Evolutionary conservation across 2,113 vertebrate genomes (phyloP).

Genomic region (Zosterops borbonicus): DNA sequence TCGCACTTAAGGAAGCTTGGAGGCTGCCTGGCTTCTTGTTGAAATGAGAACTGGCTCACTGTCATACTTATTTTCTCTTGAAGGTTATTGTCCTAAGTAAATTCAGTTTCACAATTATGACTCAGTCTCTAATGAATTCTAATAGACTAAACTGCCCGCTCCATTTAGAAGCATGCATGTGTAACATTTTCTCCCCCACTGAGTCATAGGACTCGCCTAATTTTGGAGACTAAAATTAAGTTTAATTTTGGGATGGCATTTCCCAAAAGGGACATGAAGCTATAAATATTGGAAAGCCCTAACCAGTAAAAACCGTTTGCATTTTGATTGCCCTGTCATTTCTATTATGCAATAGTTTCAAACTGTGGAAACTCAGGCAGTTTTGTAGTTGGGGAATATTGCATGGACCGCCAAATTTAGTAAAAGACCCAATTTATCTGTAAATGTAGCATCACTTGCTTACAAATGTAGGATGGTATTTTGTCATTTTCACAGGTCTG

Average conservation of each 20-base stretch:
- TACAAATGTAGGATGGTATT: not conserved
- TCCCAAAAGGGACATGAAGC: conserved; percentile 41
- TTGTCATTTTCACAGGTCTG: not conserved
- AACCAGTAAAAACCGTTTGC: conserved; percentile 7
- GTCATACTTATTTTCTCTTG: conserved; percentile 44
- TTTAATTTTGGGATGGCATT: conserved; percentile 64
- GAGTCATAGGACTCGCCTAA: conserved; percentile 58
- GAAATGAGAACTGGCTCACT: conserved; percentile 33
- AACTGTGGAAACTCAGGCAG: not conserved
- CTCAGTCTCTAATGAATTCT: conserved; percentile 64
- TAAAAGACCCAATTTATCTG: not conserved
- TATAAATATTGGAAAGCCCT: conserved; percentile 29
- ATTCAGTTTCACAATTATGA: conserved; percentile 56
- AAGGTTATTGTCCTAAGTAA: conserved; percentile 67
- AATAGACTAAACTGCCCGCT: conserved; percentile 51
- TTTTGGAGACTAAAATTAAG: conserved; percentile 63
- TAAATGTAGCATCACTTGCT: not conserved
- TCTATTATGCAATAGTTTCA: conserved; percentile 21
- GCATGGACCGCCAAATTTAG: not conserved
- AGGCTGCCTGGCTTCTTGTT: conserved; percentile 4
- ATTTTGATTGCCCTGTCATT: conserved; percentile 7
- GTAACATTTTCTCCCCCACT: conserved; percentile 61
- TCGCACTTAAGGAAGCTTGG: not conserved
- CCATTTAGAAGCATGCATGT: conserved; percentile 57
- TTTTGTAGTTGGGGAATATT: not conserved